Evolutionary conservation across 2,888 invertebrate species (phyloP), one percentile per base, ranked within the genome.

Genomic region (Tuberolachnus salignus): DNA sequence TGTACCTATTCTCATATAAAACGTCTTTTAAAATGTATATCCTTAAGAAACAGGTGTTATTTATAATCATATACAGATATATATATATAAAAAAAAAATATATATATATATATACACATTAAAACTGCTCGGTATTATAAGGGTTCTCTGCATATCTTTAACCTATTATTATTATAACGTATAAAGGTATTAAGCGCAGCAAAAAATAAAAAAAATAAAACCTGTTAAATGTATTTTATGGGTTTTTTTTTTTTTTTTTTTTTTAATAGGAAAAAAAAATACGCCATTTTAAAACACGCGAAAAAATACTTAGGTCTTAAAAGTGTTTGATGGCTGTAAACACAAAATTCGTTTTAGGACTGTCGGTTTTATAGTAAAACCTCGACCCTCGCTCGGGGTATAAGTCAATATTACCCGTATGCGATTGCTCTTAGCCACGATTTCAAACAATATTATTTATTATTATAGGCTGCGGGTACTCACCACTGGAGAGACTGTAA

Each of bases 301-400:
- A 72, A 72, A 72, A 67, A 49, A 26, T 19, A 61, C 49, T 61
- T 34, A 1, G 26, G 26, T 26, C 34, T 63, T 63, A 51, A 72
- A 73, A 63, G 10, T 16, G 51, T 73, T 63, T 34, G 34, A 51
- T 19, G 6, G 14, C 34, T 14, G 19, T 14, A 3, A 72, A 63
- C 61, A 73, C 21, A 1, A 1, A 63, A 73, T 19, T 53, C 72
- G 51, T 61, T 71, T 72, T 34, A 67, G n/a, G 6, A 13, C 16
- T 11, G 34, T 51, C 19, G 49, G 19, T 26, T 34, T 34, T 61
- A 61, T 49, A 72, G 26, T 59, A 72, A 71, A 19, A 61, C n/a
- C 61, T 26, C 14, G 6, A 49, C 26, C 11, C 42, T 42, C 10
- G 19, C 16, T 69, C 14, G 0, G 1, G 23, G 34, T 53, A 53